A percentile compares a stretch with the other conserved stretches of the same genome.
These are phyloP conservation scores for Gymnothorax javanicus DNA, from an alignment of 2,797 vertebrate genomes.

Conservation along the genomic window DNA sequence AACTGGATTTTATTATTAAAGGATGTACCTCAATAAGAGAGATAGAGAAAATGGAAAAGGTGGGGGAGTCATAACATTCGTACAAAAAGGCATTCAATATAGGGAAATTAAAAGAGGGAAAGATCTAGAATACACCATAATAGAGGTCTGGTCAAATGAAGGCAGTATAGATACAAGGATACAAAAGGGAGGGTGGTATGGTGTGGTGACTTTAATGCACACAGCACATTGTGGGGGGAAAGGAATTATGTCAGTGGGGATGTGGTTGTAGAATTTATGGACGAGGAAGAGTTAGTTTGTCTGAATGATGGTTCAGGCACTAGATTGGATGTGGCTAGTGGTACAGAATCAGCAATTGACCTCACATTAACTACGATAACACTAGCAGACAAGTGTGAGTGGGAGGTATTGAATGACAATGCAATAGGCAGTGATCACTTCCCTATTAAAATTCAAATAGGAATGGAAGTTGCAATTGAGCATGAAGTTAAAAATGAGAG, in stretches of 20 bases:
- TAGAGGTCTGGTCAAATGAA: background rate
- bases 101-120: background rate
- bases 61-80: background rate
- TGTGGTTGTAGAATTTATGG: background rate
- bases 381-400: background rate
- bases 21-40: conserved; percentile 9
- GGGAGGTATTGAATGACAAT: background rate
- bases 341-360: background rate
- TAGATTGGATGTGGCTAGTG: background rate
- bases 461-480: background rate
- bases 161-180: background rate
- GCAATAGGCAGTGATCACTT: background rate
- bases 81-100: background rate
- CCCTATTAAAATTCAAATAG: background rate
- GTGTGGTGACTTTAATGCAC: too few species aligned
- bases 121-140: background rate
- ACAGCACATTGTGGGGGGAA: too few species aligned
- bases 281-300: background rate
- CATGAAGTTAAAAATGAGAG: background rate
- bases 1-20: background rate
- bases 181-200: background rate
- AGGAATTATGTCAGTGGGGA: too few species aligned
- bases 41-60: background rate
- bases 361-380: too few species aligned
- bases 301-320: background rate